These are phyloP conservation scores for Fragum whitleyi DNA, from an alignment of 2,888 invertebrate species.

Conservation along the genomic window DNA sequence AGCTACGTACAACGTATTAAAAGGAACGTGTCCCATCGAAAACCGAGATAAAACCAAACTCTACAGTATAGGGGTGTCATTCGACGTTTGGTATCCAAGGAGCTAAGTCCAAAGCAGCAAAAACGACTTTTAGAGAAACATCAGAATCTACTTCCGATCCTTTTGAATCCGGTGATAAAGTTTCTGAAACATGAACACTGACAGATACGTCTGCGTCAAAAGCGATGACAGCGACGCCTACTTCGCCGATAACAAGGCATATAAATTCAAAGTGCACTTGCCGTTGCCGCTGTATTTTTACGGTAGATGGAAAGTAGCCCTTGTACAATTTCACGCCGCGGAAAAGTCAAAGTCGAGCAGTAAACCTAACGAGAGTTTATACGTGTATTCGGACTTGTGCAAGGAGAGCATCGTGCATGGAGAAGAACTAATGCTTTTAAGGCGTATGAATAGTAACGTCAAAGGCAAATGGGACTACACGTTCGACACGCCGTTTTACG, in stretches of 20 bases:
- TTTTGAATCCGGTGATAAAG: conserved; percentile 40
- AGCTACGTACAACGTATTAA: conserved; percentile 57
- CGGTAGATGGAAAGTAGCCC: conserved; percentile 38
- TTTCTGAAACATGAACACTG: conserved; percentile 19
- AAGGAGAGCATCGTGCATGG: conserved; percentile 33
- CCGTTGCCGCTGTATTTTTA: conserved; percentile 28
- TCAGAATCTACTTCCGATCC: conserved; percentile 28
- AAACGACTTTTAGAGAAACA: conserved; percentile 41
- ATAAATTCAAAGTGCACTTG: conserved; percentile 38
- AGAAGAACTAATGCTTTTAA: conserved; percentile 22
- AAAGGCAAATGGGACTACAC: conserved; percentile 35
- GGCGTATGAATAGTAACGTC: conserved; percentile 24
- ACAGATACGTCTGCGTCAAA: conserved; percentile 37
- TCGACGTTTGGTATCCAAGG: conserved; percentile 48
- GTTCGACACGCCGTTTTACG: conserved; percentile 19
- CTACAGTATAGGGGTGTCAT: conserved; percentile 31
- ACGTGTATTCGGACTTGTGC: conserved; percentile 36
- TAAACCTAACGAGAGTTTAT: conserved; percentile 26
- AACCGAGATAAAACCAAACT: conserved; percentile 47
- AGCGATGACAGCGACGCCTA: conserved; percentile 38
- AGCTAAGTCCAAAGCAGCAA: conserved; percentile 40
- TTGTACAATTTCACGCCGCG: conserved; percentile 35
- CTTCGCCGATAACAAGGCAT: conserved; percentile 25
- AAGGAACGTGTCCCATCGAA: conserved; percentile 43
- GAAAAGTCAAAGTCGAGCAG: conserved; percentile 29